These are phyloP conservation scores for Apogon talboti DNA, from an alignment of 2,797 vertebrate genomes.

Conservation along the genomic window DNA sequence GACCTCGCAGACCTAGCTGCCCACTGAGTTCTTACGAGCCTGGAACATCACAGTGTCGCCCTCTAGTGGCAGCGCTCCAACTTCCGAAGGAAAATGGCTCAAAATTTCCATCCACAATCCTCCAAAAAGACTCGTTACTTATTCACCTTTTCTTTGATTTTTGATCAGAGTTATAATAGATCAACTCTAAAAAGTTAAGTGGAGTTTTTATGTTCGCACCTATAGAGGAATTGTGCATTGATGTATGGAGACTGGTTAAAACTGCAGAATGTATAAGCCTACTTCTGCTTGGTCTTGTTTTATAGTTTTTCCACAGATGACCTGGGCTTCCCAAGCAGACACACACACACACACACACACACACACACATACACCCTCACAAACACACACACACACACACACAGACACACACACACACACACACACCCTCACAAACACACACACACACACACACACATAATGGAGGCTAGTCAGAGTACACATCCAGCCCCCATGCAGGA, in stretches of 20 bases:
- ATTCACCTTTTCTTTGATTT: neutral
- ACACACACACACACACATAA: neutral
- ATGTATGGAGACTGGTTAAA: neutral
- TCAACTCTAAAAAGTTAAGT: no score
- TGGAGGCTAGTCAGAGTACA: no score
- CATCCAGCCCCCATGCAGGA: neutral
- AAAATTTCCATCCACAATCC: constrained; percentile 5
- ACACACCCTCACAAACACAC: neutral
- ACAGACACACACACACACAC: neutral
- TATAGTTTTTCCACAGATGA: constrained; percentile 2
- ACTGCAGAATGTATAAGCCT: neutral
- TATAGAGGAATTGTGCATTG: neutral
- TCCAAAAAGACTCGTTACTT: neutral
- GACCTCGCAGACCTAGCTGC: constrained; percentile 71
- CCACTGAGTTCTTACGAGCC: constrained; percentile 59
- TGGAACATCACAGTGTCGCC: constrained; percentile 64
- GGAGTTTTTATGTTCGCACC: neutral
- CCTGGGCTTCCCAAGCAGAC: neutral
- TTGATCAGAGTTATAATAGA: neutral
- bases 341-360: no score
- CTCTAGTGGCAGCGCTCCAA: constrained; percentile 57
- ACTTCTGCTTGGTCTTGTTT: neutral
- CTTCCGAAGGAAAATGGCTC: constrained; percentile 7
- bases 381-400: no score
- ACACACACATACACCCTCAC: no score